Base-by-base conservation (phyloP, 2,113 vertebrate genomes). In the Riparia riparia region DNA sequence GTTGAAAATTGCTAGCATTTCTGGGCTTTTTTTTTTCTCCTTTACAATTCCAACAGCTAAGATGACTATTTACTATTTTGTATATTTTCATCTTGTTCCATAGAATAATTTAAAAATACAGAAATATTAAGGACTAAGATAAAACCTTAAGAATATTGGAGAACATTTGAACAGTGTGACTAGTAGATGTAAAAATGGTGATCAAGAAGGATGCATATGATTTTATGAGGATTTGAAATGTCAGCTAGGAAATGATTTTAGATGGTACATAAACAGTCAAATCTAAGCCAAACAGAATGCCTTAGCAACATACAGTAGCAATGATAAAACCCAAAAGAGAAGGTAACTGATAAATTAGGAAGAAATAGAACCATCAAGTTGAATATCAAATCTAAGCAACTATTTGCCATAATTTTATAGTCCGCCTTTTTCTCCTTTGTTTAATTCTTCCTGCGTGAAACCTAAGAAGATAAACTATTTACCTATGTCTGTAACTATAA, bases 11-110 rank as follows among this genome's bases (percentile, higher is more conserved):
- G 32, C 15, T 29, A 26, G 32, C 14, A 26, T 16, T 66, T 71
- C 26, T 29, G 8, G 9, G 5, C 2, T 10, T 15, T 26, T 34
- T 34, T 34, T 34, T 24, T 42, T 34, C 3, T 1, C 4, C 17
- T 26, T 79, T 49, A 58, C 6, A 61, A 17, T 83, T 60, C 32
- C 41, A 85, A 34, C 11, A 64, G 19, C 49, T 64, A 47, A 42
- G 26, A 66, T 0, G 2, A 50, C 5, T 42, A 29, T 29, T 54
- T 54, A 53, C 50, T 77, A 54, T 26, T 74, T 44, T 22, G 22
- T 29, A 9, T 58, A 44, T 89, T 90, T 90, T 57, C 45, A 19
- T 61, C 11, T 71, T 80, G 28, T 50, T 25, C 26, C 17, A 56
- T 34, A 10, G 39, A 79, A 70, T 19, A 32, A 31, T 54, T 84